Evolutionary conservation across 2,113 vertebrate genomes (phyloP).

Genomic region (Mustela lutreola): DNA sequence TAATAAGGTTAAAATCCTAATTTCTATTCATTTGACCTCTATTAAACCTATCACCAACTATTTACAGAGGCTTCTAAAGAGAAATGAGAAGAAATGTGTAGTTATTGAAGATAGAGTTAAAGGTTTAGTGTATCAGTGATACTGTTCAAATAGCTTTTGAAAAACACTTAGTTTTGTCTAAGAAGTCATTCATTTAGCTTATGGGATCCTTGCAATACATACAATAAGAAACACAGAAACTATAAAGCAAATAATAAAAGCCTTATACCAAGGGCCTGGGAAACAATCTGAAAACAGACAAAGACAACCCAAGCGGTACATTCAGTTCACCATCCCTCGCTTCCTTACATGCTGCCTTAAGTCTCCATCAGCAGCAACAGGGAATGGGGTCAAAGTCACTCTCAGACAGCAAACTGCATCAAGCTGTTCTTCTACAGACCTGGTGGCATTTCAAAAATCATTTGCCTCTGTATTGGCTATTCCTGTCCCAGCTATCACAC

Average conservation of each 20-base stretch:
- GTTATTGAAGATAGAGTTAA: background rate
- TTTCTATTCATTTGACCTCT: slow-evolving; percentile 48
- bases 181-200: slow-evolving; percentile 21
- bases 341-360: rapidly evolving
- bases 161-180: background rate
- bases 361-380: background rate
- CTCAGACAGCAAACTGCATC: background rate
- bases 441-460: background rate
- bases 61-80: background rate
- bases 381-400: background rate
- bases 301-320: background rate
- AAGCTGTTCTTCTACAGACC: background rate
- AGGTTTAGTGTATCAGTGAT: background rate
- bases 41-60: background rate
- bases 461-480: background rate
- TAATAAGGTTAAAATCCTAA: slow-evolving; percentile 12
- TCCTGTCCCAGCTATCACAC: background rate
- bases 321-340: rapidly evolving
- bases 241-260: background rate
- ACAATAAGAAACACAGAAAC: background rate
- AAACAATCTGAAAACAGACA: background rate
- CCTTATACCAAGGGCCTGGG: background rate
- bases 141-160: background rate
- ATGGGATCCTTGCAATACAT: background rate
- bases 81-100: slow-evolving; percentile 16